A percentile compares a stretch with the other conserved stretches of the same genome.
Conservation (phyloP, 2,113 vertebrate genomes). For the Sylvia atricapilla region DNA sequence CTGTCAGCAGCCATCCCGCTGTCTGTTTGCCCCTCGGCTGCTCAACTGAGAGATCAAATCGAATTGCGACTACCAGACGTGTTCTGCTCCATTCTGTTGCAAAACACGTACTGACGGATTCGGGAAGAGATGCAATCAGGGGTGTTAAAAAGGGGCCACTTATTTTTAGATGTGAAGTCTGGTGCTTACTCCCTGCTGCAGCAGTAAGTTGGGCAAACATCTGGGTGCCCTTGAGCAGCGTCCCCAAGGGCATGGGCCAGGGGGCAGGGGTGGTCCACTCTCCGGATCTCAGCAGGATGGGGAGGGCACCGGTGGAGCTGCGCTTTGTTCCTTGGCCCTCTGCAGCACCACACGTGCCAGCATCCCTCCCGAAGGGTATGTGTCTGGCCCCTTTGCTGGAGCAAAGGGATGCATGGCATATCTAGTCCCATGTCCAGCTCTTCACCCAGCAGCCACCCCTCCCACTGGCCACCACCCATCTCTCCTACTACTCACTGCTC, state of each 20-base stretch:
- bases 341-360: neutral
- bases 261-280: neutral
- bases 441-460: neutral
- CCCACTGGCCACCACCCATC: too few relatives aligned
- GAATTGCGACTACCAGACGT: neutral
- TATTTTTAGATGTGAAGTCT: conserved; percentile 17
- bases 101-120: neutral
- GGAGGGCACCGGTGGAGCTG: rapidly evolving
- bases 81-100: neutral
- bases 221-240: conserved; percentile 49
- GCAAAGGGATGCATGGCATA: neutral
- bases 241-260: neutral
- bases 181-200: neutral
- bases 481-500: neutral
- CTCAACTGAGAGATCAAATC: neutral
- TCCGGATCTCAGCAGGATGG: rapidly evolving
- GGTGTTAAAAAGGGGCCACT: conserved; percentile 20
- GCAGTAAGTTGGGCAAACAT: neutral
- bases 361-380: neutral
- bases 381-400: neutral
- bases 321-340: neutral
- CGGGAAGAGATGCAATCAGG: neutral
- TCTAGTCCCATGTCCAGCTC: neutral
- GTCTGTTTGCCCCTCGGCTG: neutral
- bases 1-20: neutral